Conservation (phyloP, 2,888 invertebrate species). For the Zhuqinia jingwanae region DNA sequence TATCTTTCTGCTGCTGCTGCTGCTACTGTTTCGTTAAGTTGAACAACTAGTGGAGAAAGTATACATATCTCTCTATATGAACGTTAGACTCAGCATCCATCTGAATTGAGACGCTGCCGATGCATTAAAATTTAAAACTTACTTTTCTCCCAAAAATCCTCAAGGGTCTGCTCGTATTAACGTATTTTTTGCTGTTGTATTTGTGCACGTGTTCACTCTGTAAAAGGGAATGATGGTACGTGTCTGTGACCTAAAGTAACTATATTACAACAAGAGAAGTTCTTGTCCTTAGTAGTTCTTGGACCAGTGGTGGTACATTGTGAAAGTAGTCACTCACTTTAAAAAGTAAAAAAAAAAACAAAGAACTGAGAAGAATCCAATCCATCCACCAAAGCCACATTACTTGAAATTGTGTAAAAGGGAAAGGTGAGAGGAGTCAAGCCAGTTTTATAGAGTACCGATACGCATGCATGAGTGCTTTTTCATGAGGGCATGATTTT, state of each 20-base stretch:
- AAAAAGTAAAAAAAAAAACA: too few relatives aligned
- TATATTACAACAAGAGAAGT: slow-evolving; percentile 18
- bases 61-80: not conserved
- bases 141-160: slow-evolving; percentile 53
- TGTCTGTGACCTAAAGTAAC: slow-evolving; percentile 35
- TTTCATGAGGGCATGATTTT: too few relatives aligned
- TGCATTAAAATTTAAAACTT: slow-evolving; percentile 71
- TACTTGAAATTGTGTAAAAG: not conserved
- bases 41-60: slow-evolving; percentile 11
- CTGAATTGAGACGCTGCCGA: slow-evolving; percentile 56
- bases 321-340: not conserved
- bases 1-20: not conserved
- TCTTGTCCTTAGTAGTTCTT: too few relatives aligned
- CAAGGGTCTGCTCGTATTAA: slow-evolving; percentile 10
- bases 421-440: too few relatives aligned
- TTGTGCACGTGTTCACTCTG: not conserved
- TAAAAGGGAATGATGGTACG: slow-evolving; percentile 6
- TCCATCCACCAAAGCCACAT: not conserved
- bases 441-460: too few relatives aligned
- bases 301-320: not conserved
- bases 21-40: not conserved
- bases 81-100: slow-evolving; percentile 37
- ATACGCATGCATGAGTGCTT: too few relatives aligned
- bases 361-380: not conserved
- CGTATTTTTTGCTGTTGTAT: slow-evolving; percentile 1